Evolutionary conservation across 2,888 invertebrate species (phyloP).

Genomic region (Macrophya annulata): DNA sequence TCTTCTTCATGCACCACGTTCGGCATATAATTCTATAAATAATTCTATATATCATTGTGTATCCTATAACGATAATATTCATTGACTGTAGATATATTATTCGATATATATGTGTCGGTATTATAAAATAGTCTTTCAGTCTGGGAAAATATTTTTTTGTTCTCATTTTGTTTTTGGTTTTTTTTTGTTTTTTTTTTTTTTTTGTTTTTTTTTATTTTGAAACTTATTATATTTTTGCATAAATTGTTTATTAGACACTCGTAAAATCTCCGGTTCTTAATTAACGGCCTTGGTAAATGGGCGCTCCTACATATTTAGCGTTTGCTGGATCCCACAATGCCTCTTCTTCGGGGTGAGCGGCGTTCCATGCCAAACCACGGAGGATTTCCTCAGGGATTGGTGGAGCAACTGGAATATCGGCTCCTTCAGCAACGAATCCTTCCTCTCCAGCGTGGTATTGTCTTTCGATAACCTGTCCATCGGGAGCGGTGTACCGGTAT

Average conservation of each 20-base stretch:
- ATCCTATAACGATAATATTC: background rate
- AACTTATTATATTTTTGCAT: background rate
- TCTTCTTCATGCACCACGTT: background rate
- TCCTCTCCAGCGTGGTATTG: background rate
- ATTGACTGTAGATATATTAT: too few relatives aligned
- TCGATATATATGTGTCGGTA: background rate
- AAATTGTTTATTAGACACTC: background rate
- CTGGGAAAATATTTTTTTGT: background rate
- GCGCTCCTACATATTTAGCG: background rate
- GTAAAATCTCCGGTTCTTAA: background rate
- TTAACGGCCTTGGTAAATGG: background rate
- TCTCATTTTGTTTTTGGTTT: background rate
- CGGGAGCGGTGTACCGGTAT: constrained; percentile 26
- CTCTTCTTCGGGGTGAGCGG: constrained; percentile 47
- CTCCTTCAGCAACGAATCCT: background rate
- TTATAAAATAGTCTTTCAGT: background rate
- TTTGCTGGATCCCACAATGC: constrained; percentile 16
- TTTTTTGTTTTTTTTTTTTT: background rate
- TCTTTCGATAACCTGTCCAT: background rate
- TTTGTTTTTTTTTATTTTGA: background rate
- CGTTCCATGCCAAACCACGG: constrained; percentile 7
- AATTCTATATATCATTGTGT: background rate
- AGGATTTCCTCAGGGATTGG: constrained; percentile 9
- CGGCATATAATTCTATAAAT: background rate
- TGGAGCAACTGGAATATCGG: background rate